Base-by-base conservation (phyloP, 2,888 invertebrate genomes). In the Synergus laeviventris region DNA sequence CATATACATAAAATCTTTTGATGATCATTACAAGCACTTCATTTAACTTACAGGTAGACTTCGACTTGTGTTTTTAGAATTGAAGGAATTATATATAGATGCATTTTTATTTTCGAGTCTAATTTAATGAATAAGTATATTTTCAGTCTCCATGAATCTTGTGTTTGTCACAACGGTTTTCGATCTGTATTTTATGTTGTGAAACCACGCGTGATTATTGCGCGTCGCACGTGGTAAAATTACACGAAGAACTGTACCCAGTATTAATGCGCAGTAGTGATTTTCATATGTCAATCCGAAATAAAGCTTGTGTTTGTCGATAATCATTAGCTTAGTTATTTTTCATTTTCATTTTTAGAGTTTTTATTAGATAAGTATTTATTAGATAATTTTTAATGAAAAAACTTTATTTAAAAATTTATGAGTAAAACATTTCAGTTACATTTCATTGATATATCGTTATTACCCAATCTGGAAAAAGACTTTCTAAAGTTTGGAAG, bases 191-290 rank as follows among this genome's bases (percentile, higher is more conserved):
- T 62, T 74, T 73, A 38, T 4, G 66, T 42, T 66, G 16, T 60
- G 64, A 75, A 45, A 38, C 74, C 61, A 59, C 66, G 56, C 59
- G 49, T 61, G 42, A 49, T 61, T 61, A 74, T 59, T 42, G 74
- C 56, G 56, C 49, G 21, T 64, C 56, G 49, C 31, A 49, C 73
- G 61, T 77, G 78, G 70, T 74, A 76, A 45, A 16, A 56, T 64
- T 59, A 78, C 61, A 59, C 74, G 73, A 70, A 78, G 73, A 64
- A 75, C 81, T 76, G 84, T 82, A 74, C 80, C 64, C 85, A 87
- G 86, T 87, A 86, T 87, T 87, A 87, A 74, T 76, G 54, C 78
- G 76, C 80, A 83, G 81, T 85, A 82, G 80, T 76, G 78, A 84
- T 78, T 85, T 82, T 82, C 80, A 79, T 81, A 73, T 84, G 78